Evolutionary conservation across 2,113 vertebrate genomes (phyloP).

Genomic region (Limnothrissa miodon): DNA sequence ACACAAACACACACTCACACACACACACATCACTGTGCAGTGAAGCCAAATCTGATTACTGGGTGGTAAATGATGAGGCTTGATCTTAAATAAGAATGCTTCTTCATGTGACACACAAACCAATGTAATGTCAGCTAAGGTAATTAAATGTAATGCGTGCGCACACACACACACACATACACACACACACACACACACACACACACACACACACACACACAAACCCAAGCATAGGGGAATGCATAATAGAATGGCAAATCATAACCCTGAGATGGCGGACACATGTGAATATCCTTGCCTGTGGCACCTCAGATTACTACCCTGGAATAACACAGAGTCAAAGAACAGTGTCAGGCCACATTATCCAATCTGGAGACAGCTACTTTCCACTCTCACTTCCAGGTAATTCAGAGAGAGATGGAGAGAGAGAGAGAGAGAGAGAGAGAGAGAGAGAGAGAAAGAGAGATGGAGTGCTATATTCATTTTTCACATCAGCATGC

Average conservation of each 20-base stretch:
- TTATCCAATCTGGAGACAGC: not conserved
- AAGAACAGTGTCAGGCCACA: not conserved
- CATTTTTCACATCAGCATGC: not conserved
- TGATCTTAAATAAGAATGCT: not conserved
- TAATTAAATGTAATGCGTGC: not conserved
- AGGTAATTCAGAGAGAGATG: not conserved
- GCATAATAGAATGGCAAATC: not conserved
- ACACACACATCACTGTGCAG: not conserved
- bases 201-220: constrained; percentile 3
- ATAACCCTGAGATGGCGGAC: not conserved
- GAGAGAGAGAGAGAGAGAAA: not conserved
- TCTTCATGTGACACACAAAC: not conserved
- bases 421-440: not conserved
- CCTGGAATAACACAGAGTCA: constrained; percentile 2
- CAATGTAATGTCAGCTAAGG: not conserved
- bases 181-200: not conserved
- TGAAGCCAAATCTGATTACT: not conserved
- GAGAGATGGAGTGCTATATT: not conserved
- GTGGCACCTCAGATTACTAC: not conserved
- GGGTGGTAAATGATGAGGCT: not conserved
- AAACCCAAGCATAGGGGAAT: not conserved
- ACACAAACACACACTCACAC: constrained; percentile 3
- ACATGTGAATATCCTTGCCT: not conserved
- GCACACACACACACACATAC: not conserved
- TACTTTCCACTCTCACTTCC: not conserved